Percentiles rank a stretch among this genome's conserved stretches.
phyloP scores from a whole-genome alignment of 2,888 invertebrate species.

The Aethes cnicana region DNA sequence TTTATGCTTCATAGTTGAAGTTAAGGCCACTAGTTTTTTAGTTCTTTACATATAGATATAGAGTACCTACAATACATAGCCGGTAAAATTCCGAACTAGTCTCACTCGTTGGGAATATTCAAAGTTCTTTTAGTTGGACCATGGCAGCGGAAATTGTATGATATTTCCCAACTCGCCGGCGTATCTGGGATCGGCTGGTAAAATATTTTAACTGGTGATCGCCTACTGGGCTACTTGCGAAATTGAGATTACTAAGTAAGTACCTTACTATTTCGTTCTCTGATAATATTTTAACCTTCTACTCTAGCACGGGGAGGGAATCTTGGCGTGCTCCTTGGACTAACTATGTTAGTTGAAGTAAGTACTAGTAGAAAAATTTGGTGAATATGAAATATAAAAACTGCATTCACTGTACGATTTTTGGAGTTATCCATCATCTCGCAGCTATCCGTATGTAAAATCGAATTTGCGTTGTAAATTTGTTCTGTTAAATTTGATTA shows the following conservation, averaged over 20 bases:
- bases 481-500: too few relatives aligned
- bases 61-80: background rate
- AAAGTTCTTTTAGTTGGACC: slow-evolving; percentile 8
- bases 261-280: background rate
- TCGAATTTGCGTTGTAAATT: too few relatives aligned
- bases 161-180: slow-evolving; percentile 11
- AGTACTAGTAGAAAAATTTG: too few relatives aligned
- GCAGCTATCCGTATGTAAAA: background rate
- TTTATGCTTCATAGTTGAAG: too few relatives aligned
- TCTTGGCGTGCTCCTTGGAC: too few relatives aligned
- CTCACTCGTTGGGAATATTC: background rate
- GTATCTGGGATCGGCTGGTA: slow-evolving; percentile 5
- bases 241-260: background rate
- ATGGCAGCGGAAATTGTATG: background rate
- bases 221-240: background rate
- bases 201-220: slow-evolving; percentile 17
- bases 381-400: too few relatives aligned
- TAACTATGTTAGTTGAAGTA: too few relatives aligned
- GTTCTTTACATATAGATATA: background rate
- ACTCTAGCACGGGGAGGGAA: too few relatives aligned
- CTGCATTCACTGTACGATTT: too few relatives aligned
- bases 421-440: too few relatives aligned
- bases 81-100: background rate
- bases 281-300: too few relatives aligned
- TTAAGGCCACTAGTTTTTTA: too few relatives aligned